Base-by-base conservation (phyloP, 2,888 invertebrate genomes). In the Amphipoea lucens region DNA sequence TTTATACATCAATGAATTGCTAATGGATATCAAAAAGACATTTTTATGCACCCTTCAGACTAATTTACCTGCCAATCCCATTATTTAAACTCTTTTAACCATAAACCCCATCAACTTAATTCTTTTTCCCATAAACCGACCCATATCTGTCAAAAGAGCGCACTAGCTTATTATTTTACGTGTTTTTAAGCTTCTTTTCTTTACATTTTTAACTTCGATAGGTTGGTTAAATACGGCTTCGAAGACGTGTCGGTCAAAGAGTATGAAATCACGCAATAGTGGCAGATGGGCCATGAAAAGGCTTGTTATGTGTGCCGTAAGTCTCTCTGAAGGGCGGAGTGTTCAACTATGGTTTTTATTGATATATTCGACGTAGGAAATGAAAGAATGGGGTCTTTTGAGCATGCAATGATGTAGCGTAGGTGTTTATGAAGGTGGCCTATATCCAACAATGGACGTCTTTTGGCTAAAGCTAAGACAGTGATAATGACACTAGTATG, bases 71-170 rank as follows among this genome's bases (percentile, higher is more conserved):
- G 12, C 4, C 4, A 12, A 0, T 23, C 4, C 7, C 57, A 60
- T 83, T 76, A 65, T n/a, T 76, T 20, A 29, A 76, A 57, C 6
- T 54, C 11, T 40, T 82, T 76, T 29, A 14, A 9, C 1, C 57
- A 40, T 68, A 63, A 70, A 12, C 11, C 3, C 29, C 77, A 70
- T 70, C 51, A 63, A 66, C 14, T 60, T 4, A 0, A 63, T 69
- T 29, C 1, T 70, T 66, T 40, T 36, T n/a, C 4, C 14, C 45
- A 67, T 70, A 77, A 71, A 81, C 23, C 4, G 42, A n/a, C n/a
- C 29, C 51, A 40, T 70, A 45, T n/a, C 70, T 78, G 83, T 78
- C 81, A 83, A 67, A 81, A 82, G 14, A 79, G 42, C 66, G 23
- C 69, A 71, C 23, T 40, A 11, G 4, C 5, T 40, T 40, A 51